A percentile compares a stretch with the other conserved stretches of the same genome.
phyloP scores from a whole-genome alignment of 2,888 invertebrate genomes.

The Hirtodrosophila confusa region DNA sequence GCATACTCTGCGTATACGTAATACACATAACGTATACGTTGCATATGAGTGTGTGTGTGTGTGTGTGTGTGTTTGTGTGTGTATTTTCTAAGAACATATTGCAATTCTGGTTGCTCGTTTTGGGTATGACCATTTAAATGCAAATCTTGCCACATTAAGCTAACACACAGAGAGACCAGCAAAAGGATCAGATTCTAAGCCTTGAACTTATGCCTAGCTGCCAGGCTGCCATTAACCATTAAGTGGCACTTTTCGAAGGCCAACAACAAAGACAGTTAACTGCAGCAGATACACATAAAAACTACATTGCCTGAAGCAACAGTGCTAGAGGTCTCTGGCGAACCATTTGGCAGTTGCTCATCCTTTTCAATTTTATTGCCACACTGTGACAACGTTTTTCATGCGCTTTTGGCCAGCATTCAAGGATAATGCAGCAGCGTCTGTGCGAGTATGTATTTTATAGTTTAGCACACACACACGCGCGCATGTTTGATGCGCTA shows the following conservation, averaged over 20 bases:
- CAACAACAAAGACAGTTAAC: slow-evolving; percentile 45
- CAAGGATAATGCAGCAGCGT: slow-evolving; percentile 49
- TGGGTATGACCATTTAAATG: slow-evolving; percentile 54
- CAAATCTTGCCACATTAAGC: slow-evolving; percentile 39
- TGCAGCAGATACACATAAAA: slow-evolving; percentile 19
- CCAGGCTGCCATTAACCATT: slow-evolving; percentile 33
- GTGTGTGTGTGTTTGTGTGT: not conserved
- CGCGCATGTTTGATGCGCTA: slow-evolving; percentile 27
- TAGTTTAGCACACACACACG: slow-evolving; percentile 14
- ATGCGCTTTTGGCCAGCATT: slow-evolving; percentile 52
- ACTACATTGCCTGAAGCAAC: not conserved
- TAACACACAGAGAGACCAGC: no score
- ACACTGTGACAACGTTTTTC: slow-evolving; percentile 37
- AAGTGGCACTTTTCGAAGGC: slow-evolving; percentile 20
- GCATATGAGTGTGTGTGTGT: not conserved
- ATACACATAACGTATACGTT: slow-evolving; percentile 31
- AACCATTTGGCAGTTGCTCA: not conserved
- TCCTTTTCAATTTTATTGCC: slow-evolving; percentile 10
- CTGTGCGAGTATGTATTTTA: slow-evolving; percentile 39
- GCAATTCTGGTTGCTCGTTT: slow-evolving; percentile 1
- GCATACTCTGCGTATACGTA: slow-evolving; percentile 34
- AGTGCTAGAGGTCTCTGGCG: not conserved
- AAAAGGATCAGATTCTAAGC: not conserved
- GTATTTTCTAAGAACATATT: not conserved
- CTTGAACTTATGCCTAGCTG: no score